Evolutionary conservation across 2,797 vertebrate species (phyloP).

Genomic region (Florisuga fusca): DNA sequence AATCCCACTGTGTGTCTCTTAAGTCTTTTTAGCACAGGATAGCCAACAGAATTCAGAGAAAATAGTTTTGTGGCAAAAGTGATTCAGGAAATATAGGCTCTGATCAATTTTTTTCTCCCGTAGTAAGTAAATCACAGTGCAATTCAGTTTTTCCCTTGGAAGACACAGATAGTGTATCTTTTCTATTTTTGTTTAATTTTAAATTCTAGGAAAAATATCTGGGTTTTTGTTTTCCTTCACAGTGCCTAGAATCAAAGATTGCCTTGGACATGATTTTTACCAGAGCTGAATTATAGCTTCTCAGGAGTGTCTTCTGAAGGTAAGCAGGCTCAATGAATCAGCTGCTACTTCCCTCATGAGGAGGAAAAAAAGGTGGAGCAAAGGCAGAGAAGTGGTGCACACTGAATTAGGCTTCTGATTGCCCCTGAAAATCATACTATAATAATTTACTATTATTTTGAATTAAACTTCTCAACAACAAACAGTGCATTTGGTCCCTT

Average conservation of each 20-base stretch:
- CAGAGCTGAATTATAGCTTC: not conserved
- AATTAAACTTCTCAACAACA: not conserved
- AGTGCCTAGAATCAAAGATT: not conserved
- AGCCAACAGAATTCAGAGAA: not conserved
- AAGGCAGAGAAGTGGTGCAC: not conserved
- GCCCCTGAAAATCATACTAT: not conserved
- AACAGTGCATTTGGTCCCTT: not conserved
- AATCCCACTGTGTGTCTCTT: not conserved
- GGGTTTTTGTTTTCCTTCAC: not conserved
- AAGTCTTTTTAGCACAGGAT: not conserved
- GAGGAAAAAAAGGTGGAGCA: not conserved
- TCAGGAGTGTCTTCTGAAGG: not conserved
- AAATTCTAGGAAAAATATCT: not conserved
- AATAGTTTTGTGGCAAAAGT: not conserved
- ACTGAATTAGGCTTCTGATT: not conserved
- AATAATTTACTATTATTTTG: not conserved
- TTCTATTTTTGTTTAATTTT: not conserved
- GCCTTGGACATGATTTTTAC: not conserved
- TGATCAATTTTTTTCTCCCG: not conserved
- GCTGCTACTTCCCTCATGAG: not conserved
- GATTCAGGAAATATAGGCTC: not conserved
- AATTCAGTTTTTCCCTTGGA: not conserved
- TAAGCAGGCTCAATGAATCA: not conserved
- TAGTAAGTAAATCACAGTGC: not conserved
- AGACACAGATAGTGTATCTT: not conserved